Evolutionary conservation across 2,888 invertebrate genomes (phyloP).

Genomic region (Lissocephala sabroskyi): DNA sequence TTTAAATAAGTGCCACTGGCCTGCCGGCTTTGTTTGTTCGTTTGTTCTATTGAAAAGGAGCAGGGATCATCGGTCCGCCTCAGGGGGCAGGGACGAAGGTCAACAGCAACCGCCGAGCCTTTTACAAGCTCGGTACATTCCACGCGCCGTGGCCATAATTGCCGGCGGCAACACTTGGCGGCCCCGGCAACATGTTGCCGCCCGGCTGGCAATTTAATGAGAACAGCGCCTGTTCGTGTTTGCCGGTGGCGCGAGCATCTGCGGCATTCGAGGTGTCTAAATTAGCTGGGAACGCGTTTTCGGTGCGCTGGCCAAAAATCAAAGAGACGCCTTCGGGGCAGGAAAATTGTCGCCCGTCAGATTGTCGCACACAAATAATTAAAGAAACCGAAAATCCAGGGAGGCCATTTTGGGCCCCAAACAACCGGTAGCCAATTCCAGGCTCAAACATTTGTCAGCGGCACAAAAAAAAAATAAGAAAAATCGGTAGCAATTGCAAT

Average conservation of each 20-base stretch:
- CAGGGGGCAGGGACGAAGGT: constrained; percentile 42
- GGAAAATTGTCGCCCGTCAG: constrained; percentile 31
- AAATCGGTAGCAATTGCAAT: constrained; percentile 65
- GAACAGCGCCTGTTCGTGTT: constrained; percentile 17
- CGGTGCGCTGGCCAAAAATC: constrained; percentile 34
- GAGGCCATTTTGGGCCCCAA: not conserved
- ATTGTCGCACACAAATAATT: too few species aligned
- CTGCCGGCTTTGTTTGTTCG: constrained; percentile 21
- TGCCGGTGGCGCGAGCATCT: constrained; percentile 19
- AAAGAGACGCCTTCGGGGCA: constrained; percentile 37
- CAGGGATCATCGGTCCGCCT: constrained; percentile 39
- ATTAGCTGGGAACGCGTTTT: constrained; percentile 63
- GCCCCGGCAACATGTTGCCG: constrained; percentile 12
- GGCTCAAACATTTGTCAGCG: constrained; percentile 35
- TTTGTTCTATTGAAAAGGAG: constrained; percentile 7
- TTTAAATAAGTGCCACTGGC: constrained; percentile 9
- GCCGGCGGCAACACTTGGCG: constrained; percentile 20
- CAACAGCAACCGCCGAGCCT: constrained; percentile 52
- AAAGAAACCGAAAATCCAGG: constrained; percentile 19
- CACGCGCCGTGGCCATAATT: constrained; percentile 61
- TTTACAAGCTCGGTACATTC: constrained; percentile 60
- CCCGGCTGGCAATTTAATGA: constrained; percentile 47
- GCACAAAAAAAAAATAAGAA: constrained; percentile 55
- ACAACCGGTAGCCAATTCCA: constrained; percentile 18
- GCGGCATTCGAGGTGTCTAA: constrained; percentile 61